phyloP scores from a whole-genome alignment of 2,888 invertebrate genomes.

The Temnothorax unifasciatus region DNA sequence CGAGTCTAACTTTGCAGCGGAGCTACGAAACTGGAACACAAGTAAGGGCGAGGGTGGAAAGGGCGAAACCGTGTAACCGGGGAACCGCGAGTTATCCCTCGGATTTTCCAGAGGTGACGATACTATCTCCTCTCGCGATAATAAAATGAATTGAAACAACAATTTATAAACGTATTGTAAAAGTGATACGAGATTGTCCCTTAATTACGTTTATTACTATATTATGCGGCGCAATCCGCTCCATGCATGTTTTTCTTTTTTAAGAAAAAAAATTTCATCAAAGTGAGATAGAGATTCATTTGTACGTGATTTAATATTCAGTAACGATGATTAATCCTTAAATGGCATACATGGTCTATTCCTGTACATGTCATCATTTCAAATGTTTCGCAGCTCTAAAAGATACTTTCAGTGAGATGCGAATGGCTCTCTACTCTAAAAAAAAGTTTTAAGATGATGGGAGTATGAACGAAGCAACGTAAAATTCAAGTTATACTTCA shows the following conservation, averaged over 20 bases:
- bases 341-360: not conserved
- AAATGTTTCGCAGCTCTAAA: not conserved
- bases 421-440: not conserved
- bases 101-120: constrained; percentile 33
- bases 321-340: not conserved
- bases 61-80: constrained; percentile 2
- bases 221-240: not conserved
- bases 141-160: constrained; percentile 10
- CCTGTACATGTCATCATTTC: not conserved
- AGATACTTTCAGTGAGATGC: not conserved
- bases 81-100: constrained; percentile 26
- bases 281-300: not conserved
- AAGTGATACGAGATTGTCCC: not conserved
- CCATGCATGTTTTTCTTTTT: not conserved
- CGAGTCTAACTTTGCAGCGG: constrained; percentile 35
- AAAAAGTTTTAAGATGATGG: not conserved
- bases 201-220: not conserved
- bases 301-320: not conserved
- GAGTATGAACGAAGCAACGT: not conserved
- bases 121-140: not conserved
- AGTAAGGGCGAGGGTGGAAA: constrained; percentile 13
- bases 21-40: constrained; percentile 38
- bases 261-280: not conserved
- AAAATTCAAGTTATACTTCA: constrained; percentile 13
- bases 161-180: not conserved